Base-by-base conservation (phyloP, 1,140 invertebrate genomes). In the Habropoda laboriosa region DNA sequence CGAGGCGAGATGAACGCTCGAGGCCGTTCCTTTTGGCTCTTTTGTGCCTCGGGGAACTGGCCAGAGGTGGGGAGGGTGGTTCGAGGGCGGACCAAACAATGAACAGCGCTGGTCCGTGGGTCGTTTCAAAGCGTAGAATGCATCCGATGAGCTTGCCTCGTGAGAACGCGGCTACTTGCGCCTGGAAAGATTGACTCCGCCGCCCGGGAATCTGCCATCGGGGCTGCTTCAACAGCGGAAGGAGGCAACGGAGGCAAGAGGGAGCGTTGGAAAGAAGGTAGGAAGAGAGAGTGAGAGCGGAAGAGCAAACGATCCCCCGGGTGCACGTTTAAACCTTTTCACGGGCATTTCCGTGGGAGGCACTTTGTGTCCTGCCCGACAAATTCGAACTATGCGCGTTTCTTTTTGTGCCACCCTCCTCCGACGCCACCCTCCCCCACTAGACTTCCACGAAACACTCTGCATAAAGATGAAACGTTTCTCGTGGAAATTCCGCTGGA, bases 341-440 rank as follows among this genome's bases (percentile, higher is more conserved):
- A 83, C 81, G 82, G 78, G 81, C 81, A 83, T 75, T 84, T 84
- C 81, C 82, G 81, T 42, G 76, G 82, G 83, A 84, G 76, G 73
- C 70, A 84, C 82, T 84, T 84, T 84, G 82, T 84, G 82, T 57
- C 76, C 81, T 55, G 81, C 70, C 76, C 51, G 68, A 71, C 76
- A 67, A 84, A 80, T 72, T 83, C 81, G 70, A 83, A 80, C 76
- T 83, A 80, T 79, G 70, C 81, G 63, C 76, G 78, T 70, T 84
- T 80, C 79, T 84, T 79, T 70, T 45, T 30, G 49, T 66, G 63
- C 63, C 42, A 38, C 5, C 60, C 35, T n/a, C 32, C 40, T 13
- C 27, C 7, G 10, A 51, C n/a, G n/a, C 32, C 40, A 8, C n/a
- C 10, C 16, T 16, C 5, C 12, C 40, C 45, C 24, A 7, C 18